Conservation (phyloP, 64 coral and sea anemone species). For the Stylophora pistillata region DNA sequence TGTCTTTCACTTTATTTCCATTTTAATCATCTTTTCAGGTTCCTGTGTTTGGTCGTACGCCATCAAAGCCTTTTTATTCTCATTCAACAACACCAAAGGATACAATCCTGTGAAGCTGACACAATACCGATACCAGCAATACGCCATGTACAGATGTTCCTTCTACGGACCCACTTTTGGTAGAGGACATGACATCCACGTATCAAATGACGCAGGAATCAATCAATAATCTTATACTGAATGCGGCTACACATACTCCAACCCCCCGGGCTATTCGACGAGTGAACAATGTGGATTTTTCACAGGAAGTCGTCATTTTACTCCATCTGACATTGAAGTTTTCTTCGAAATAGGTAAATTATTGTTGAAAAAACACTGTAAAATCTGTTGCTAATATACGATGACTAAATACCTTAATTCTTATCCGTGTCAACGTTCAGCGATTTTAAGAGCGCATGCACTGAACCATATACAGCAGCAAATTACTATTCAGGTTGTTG, state of each 20-base stretch:
- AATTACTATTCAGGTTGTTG: too few relatives aligned
- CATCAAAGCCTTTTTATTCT: slow-evolving; percentile 24
- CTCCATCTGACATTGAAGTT: slow-evolving; percentile 12
- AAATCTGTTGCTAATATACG: too few relatives aligned
- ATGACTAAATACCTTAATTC: too few relatives aligned
- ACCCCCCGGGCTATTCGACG: neutral
- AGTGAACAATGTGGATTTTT: neutral
- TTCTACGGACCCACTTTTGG: slow-evolving; percentile 14
- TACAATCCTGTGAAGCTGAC: slow-evolving; percentile 22
- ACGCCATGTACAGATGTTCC: neutral
- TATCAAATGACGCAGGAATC: neutral
- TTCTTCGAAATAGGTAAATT: slow-evolving; percentile 14
- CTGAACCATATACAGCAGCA: too few relatives aligned
- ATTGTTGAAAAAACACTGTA: neutral
- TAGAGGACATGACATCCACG: neutral
- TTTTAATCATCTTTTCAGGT: neutral
- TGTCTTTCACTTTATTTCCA: too few relatives aligned
- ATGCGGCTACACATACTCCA: neutral
- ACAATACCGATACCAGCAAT: neutral
- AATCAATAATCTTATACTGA: neutral
- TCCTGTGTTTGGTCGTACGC: neutral
- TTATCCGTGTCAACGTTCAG: too few relatives aligned
- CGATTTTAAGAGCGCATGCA: too few relatives aligned
- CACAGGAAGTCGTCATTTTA: neutral
- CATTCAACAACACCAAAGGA: neutral